phyloP scores from a whole-genome alignment of 2,113 vertebrate species.

The Siniperca knerii region DNA sequence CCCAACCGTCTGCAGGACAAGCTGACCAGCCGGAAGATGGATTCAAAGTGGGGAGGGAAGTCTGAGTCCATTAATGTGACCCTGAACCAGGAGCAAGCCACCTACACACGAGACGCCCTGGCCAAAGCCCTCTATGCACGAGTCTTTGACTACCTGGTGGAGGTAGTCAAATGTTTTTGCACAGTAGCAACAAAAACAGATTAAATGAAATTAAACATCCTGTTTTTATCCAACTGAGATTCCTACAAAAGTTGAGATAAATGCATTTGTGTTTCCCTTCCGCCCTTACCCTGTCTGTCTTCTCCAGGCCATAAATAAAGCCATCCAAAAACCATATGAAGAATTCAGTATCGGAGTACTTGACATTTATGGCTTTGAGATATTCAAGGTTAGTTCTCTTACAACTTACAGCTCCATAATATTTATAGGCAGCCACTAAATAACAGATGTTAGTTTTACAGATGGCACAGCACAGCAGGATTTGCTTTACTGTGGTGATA shows the following conservation, averaged over 20 bases:
- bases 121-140: slow-evolving; percentile 94
- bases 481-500: slow-evolving; percentile 5
- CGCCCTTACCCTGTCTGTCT: not conserved
- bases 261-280: not conserved
- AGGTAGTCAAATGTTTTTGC: slow-evolving; percentile 78
- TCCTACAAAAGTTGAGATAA: not conserved
- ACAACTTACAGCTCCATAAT: not conserved
- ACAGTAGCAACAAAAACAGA: not conserved
- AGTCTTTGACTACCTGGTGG: slow-evolving; percentile 95
- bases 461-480: not conserved
- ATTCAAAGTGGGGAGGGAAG: slow-evolving; percentile 96
- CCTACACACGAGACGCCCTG: slow-evolving; percentile 93
- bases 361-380: slow-evolving; percentile 99
- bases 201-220: not conserved
- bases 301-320: slow-evolving; percentile 91
- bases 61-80: slow-evolving; percentile 94
- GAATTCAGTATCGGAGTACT: slow-evolving; percentile 95
- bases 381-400: slow-evolving; percentile 90
- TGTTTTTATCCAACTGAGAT: not conserved
- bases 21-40: slow-evolving; percentile 96
- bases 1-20: slow-evolving; percentile 91
- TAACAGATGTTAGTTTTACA: slow-evolving; percentile 11
- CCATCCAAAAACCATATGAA: slow-evolving; percentile 93
- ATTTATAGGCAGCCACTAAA: slow-evolving; percentile 15
- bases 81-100: slow-evolving; percentile 94